A percentile compares a stretch with the other conserved stretches of the same genome.
These are phyloP conservation scores for Acronicta psi DNA, from an alignment of 2,888 invertebrate genomes.

Conservation along the genomic window DNA sequence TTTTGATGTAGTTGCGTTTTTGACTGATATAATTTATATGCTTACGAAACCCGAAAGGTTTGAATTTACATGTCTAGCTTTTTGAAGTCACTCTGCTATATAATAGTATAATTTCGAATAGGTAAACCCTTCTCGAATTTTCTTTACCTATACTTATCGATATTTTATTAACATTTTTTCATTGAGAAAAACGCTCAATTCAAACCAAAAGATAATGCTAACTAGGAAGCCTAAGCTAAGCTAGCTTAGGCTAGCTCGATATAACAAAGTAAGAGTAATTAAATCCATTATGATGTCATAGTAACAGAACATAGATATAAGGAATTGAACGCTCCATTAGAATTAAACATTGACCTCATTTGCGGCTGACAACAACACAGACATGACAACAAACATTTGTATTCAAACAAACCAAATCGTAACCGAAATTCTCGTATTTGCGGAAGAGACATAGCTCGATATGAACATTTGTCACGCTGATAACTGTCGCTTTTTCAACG, in stretches of 20 bases:
- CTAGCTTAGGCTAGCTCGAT: too few relatives aligned
- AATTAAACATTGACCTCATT: not conserved
- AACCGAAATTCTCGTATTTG: conserved; percentile 29
- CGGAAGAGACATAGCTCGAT: conserved; percentile 37
- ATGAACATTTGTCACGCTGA: conserved; percentile 28
- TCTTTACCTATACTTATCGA: too few relatives aligned
- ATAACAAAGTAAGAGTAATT: not conserved
- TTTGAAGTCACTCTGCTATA: too few relatives aligned
- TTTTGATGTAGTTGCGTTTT: not conserved
- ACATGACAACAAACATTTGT: conserved; percentile 34
- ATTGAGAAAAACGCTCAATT: too few relatives aligned
- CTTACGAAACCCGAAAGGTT: too few relatives aligned
- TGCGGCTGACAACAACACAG: not conserved
- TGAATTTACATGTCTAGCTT: too few relatives aligned
- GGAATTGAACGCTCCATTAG: not conserved
- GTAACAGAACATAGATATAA: not conserved
- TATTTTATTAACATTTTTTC: too few relatives aligned
- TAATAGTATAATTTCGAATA: too few relatives aligned
- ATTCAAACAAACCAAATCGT: conserved; percentile 47
- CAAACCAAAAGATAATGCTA: too few relatives aligned
- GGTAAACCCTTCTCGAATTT: too few relatives aligned
- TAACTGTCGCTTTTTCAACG: conserved; percentile 27
- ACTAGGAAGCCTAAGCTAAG: too few relatives aligned
- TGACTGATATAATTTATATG: too few relatives aligned
- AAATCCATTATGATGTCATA: not conserved